phyloP scores from a whole-genome alignment of 2,888 invertebrate species.

The Hanleya hanleyi region DNA sequence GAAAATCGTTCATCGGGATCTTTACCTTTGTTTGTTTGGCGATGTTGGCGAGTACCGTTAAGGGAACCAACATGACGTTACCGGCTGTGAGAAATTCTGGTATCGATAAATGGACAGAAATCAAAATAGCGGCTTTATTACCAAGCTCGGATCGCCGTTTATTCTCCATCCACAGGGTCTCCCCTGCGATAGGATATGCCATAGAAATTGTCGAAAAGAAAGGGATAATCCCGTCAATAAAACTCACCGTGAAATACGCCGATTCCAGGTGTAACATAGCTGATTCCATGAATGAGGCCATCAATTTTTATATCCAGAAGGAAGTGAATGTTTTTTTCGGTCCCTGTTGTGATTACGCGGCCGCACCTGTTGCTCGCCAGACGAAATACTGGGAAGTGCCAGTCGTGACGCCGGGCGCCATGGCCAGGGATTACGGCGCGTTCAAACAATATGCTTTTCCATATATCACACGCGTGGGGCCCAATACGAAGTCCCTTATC shows the following conservation, averaged over 20 bases:
- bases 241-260: conserved; percentile 23
- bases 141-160: conserved; percentile 12
- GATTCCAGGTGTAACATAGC: conserved; percentile 44
- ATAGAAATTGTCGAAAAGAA: conserved; percentile 21
- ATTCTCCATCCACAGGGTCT: conserved; percentile 17
- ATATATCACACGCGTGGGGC: conserved; percentile 24
- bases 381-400: conserved; percentile 83
- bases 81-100: no score
- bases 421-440: conserved; percentile 84
- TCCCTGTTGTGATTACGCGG: conserved; percentile 50
- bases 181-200: conserved; percentile 35
- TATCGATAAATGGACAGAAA: no score
- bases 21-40: no score
- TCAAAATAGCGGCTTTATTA: background rate
- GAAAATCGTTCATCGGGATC: no score
- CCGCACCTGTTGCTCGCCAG: conserved; percentile 85
- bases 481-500: conserved; percentile 34
- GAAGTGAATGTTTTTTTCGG: conserved; percentile 45
- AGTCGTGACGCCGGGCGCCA: conserved; percentile 86
- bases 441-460: conserved; percentile 9
- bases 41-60: no score
- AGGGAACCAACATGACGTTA: no score
- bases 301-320: conserved; percentile 39
- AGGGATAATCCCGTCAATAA: background rate
- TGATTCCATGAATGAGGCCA: conserved; percentile 36